Base-by-base conservation (phyloP, 2,888 invertebrate genomes). In the Salticus scenicus region DNA sequence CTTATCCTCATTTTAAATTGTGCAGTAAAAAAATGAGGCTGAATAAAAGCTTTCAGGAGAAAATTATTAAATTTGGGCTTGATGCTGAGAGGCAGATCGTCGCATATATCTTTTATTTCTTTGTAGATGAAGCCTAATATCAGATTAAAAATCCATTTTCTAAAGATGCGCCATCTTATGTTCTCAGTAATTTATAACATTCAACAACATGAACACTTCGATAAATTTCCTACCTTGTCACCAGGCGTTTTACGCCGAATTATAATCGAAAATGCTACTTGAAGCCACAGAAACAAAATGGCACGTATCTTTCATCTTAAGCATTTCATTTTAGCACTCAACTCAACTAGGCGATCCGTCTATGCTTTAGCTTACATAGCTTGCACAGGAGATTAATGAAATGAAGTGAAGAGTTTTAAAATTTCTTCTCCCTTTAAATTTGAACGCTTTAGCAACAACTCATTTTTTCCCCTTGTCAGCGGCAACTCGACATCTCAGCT, bases 371-470 rank as follows among this genome's bases (percentile, higher is more conserved):
- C 74, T 24, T 70, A 30, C 41, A 77, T 66, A 84, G 66, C 67
- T 66, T 30, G 37, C 51, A 37, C 42, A 73, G 41, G 83, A 84
- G 72, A 84, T 84, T 84, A 84, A 84, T 84, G 73, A 84, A 84
- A 84, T 84, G 83, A 83, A 83, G 76, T 42, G 83, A 77, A 77
- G 72, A 73, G 76, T 83, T 83, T 83, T 76, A 76, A 76, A 76
- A 66, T 77, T 70, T 77, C 67, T 70, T 69, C 33, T 51, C 74
- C 64, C 70, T 84, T 84, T 84, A 64, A 64, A 64, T 67, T 17
- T 71, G 10, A 41, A 66, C 70, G 69, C 70, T 79, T 81, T 72
- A 64, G 76, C 81, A 66, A 77, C 69, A 24, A 24, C 12, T 57
- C 57, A 57, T 73, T 84, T 77, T 84, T 82, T 69, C 20, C 69